Conservation (phyloP, 2,113 vertebrate genomes). For the Protobothrops mucrosquamatus region DNA sequence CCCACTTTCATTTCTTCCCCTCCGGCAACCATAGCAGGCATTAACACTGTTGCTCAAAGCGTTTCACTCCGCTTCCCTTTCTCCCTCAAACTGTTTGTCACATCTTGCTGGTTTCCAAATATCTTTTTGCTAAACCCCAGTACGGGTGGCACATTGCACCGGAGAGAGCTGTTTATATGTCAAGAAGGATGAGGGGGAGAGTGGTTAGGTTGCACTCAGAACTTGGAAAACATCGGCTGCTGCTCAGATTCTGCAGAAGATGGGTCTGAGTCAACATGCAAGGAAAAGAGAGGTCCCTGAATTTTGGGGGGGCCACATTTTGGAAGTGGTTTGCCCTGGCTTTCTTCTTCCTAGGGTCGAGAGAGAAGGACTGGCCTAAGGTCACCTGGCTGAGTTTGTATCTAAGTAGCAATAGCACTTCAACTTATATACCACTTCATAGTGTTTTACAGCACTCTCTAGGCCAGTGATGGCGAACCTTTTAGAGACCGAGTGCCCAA, state of each 20-base stretch:
- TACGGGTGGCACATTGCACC: background rate
- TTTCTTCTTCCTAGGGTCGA: background rate
- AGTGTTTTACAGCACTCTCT: too few species aligned
- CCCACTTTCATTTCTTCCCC: background rate
- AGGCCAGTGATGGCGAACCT: too few species aligned
- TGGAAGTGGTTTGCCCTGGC: background rate
- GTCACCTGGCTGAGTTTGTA: background rate
- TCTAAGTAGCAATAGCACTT: too few species aligned
- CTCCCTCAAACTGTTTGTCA: background rate
- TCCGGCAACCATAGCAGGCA: background rate
- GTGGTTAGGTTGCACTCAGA: too few species aligned
- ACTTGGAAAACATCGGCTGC: background rate
- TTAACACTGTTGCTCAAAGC: background rate
- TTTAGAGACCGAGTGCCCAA: too few species aligned
- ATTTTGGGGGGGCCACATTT: background rate
- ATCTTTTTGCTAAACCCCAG: background rate
- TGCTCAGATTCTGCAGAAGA: background rate
- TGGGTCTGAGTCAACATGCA: too few species aligned
- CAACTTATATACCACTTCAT: too few species aligned
- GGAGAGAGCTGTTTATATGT: background rate
- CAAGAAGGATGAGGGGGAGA: background rate
- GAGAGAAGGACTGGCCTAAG: background rate
- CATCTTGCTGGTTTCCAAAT: slow-evolving; percentile 17
- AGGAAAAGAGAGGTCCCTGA: background rate
- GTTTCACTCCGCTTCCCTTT: background rate